phyloP scores from a whole-genome alignment of 2,888 invertebrate species.

The Synanthedon andrenaeformis region DNA sequence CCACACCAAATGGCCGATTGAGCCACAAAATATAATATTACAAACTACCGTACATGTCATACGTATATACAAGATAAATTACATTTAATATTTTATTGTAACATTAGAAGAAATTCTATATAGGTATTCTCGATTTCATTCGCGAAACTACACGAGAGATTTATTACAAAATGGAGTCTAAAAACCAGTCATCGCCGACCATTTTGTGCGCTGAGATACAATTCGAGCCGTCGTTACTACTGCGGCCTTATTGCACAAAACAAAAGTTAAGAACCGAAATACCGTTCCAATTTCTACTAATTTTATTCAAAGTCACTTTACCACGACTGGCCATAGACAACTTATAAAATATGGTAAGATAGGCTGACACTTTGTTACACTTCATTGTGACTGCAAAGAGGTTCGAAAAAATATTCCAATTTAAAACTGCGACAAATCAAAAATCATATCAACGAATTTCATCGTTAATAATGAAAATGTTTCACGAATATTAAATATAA shows the following conservation, averaged over 20 bases:
- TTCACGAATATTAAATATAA: no score
- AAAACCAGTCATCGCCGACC: constrained; percentile 31
- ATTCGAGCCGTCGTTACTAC: background rate
- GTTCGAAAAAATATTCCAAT: background rate
- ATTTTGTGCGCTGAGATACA: constrained; percentile 47
- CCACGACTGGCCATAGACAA: background rate
- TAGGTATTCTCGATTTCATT: constrained; percentile 38
- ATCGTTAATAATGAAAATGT: no score
- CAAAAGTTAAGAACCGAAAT: background rate
- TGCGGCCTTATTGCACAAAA: constrained; percentile 1
- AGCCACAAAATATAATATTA: constrained; percentile 50
- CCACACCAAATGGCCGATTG: constrained; percentile 29
- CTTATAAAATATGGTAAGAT: background rate
- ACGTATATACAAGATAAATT: constrained; percentile 67
- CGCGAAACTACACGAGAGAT: constrained; percentile 34
- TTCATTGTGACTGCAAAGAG: background rate
- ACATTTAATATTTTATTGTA: constrained; percentile 48
- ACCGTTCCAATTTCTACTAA: background rate
- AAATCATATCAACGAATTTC: no score
- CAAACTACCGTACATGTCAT: constrained; percentile 49
- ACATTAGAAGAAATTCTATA: constrained; percentile 51
- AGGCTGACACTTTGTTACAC: background rate
- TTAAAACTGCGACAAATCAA: no score
- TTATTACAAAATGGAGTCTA: constrained; percentile 53
- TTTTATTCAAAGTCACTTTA: background rate